Evolutionary conservation across 2,113 vertebrate species (phyloP), one percentile per base, ranked within the genome.

Genomic region (Lepus europaeus): DNA sequence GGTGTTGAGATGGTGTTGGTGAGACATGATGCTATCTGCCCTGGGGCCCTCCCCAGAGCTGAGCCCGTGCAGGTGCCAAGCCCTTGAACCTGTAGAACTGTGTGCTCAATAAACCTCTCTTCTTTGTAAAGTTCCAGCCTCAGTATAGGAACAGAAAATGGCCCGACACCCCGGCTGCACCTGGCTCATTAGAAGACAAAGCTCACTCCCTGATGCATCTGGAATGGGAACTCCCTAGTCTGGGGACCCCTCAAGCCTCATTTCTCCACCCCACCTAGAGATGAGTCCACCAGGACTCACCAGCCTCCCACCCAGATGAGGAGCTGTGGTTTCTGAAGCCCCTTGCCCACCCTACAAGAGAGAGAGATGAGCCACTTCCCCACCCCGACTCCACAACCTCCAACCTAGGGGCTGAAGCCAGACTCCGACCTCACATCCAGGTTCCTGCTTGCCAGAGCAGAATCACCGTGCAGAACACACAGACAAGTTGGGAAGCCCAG

Each of bases 191-290:
- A 39, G 79, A 27, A 1, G 45, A n/a, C 31, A 27, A 51, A 19
- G 81, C 9, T 22, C 7, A 49, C 80, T 51, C 16, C n/a, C 11
- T 16, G 29, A n/a, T 25, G 22, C 53, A 7, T 33, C 61, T 77
- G 16, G 22, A 29, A 9, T 29, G n/a, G 73, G 45, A 36, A 23
- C 0, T 68, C 36, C 36, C 31, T 25, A 33, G 73, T 16, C 63
- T 17, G 73, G n/a, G 19, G 4, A 6, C 3, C 7, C 25, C 36
- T 85, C 63, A 59, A 16, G 73, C 10, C 76, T 84, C 61, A 45
- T 0, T 5, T 22, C 23, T 27, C 5, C 0, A 0, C 25, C 14
- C 69, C 1, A 0, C 13, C n/a, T 6, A 5, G 49, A 17, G 27
- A 22, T 27, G 12, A 12, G 2, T 39, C 1, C 27, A 0, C 20